Evolutionary conservation across 2,113 vertebrate genomes (phyloP), one percentile per base, ranked within the genome.

Genomic region (Pithys albifrons): DNA sequence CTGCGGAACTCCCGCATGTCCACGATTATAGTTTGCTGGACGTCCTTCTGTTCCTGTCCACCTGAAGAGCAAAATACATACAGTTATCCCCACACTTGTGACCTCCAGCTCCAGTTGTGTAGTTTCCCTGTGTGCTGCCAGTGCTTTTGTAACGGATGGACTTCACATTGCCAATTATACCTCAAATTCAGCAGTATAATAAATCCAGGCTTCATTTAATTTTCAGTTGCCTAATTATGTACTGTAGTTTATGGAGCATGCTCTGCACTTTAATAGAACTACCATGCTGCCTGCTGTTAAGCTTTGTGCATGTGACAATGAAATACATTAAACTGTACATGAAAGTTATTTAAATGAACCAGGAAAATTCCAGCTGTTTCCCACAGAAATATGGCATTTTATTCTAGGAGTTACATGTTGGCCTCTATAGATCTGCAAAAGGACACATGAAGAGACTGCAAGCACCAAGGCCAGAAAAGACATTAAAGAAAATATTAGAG

Each of bases 1-100:
- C 99, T 99, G 13, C 99, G 99, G 65, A 99, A 99, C 92, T 99
- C 99, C 1, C 99, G 98, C 99, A 99, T 98, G 89, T 99, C 99
- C 88, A 99, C 99, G 1, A 99, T 98, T 24, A 99, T 95, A 11
- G 98, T 98, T 6, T 98, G 98, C 13, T 98, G 98, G 25, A 97
- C 91, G 5, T 69, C 91, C n/a, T 97, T 97, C 93, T 98, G 98
- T 5, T 98, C 98, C 96, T 99, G 99, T 12, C 99, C 99, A 31
- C 99, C 99, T 99, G 20, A 10, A 46, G 31, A 79, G 46, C 74
- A 55, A 81, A 93, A 66, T 1, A 13, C 37, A 76, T 6, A 61
- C 14, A 69, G 25, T 94, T 46, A 79, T 15, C 8, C 19, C 23
- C 10, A 54, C 0, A 14, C 28, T 6, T 33, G 9, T 0, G 11